Percentiles rank a stretch among this genome's conserved stretches.
Evolutionary conservation across 2,113 vertebrate species (phyloP).

Genomic region (Heloderma charlesbogerti): DNA sequence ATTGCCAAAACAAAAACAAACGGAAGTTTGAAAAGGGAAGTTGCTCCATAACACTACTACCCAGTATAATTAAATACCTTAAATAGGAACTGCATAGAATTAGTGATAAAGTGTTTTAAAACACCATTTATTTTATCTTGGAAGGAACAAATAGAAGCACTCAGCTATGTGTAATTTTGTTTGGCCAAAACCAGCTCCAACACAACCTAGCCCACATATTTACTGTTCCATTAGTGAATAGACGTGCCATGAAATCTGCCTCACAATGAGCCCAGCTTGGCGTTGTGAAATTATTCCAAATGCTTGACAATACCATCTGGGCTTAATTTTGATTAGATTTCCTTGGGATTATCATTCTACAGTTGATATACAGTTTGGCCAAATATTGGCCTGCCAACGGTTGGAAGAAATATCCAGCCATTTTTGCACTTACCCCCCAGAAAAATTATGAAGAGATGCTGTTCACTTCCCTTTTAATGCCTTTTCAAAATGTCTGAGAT

Average conservation of each 20-base stretch:
- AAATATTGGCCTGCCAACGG: fast-evolving
- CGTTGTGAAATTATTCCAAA: slow-evolving; percentile 5
- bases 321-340: fast-evolving
- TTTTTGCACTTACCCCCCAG: no score
- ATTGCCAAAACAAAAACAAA: not conserved
- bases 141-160: not conserved
- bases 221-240: not conserved
- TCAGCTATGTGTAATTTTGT: not conserved
- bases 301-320: not conserved
- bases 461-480: fast-evolving
- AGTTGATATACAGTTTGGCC: not conserved
- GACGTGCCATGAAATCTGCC: not conserved
- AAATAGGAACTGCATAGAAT: not conserved
- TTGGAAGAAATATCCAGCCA: not conserved
- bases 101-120: not conserved
- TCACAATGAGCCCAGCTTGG: not conserved
- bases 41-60: not conserved
- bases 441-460: not conserved
- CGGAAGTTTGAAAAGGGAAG: not conserved
- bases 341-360: fast-evolving
- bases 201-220: not conserved
- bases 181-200: not conserved
- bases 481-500: not conserved
- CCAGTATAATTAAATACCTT: not conserved
- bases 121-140: not conserved